phyloP scores from a whole-genome alignment of 2,113 vertebrate species.

The Xiphophorus maculatus region DNA sequence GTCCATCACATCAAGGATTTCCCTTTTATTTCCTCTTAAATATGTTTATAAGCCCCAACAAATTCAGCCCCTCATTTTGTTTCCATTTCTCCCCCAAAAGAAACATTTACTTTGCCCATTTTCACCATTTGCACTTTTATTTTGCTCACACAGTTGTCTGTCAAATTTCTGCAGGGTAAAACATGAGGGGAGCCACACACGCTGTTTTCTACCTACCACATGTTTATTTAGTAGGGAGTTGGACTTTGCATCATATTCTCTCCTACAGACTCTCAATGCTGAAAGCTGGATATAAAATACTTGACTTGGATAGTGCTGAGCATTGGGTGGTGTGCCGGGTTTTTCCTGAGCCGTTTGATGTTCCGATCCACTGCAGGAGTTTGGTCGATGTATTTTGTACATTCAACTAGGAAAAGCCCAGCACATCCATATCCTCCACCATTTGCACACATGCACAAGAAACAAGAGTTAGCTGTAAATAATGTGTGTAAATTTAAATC shows the following conservation, averaged over 20 bases:
- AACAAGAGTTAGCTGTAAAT: slow-evolving; percentile 87
- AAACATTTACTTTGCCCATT: slow-evolving; percentile 9
- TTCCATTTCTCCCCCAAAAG: slow-evolving; percentile 15
- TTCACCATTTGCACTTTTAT: neutral
- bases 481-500: slow-evolving; percentile 91
- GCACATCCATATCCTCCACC: slow-evolving; percentile 17
- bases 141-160: slow-evolving; percentile 19
- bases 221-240: slow-evolving; percentile 10
- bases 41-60: slow-evolving; percentile 28
- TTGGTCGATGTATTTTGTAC: slow-evolving; percentile 35
- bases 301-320: slow-evolving; percentile 34
- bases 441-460: slow-evolving; percentile 38
- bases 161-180: slow-evolving; percentile 32
- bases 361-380: slow-evolving; percentile 24
- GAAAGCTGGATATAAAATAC: slow-evolving; percentile 36
- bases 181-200: neutral
- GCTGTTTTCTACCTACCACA: neutral
- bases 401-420: neutral
- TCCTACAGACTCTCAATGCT: slow-evolving; percentile 26
- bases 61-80: slow-evolving; percentile 13
- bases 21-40: slow-evolving; percentile 2
- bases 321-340: slow-evolving; percentile 17
- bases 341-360: slow-evolving; percentile 12
- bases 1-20: slow-evolving; percentile 15
- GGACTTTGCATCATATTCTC: slow-evolving; percentile 18